Conservation (phyloP, 1,140 invertebrate genomes). For the Drosophila lacteicornis region DNA sequence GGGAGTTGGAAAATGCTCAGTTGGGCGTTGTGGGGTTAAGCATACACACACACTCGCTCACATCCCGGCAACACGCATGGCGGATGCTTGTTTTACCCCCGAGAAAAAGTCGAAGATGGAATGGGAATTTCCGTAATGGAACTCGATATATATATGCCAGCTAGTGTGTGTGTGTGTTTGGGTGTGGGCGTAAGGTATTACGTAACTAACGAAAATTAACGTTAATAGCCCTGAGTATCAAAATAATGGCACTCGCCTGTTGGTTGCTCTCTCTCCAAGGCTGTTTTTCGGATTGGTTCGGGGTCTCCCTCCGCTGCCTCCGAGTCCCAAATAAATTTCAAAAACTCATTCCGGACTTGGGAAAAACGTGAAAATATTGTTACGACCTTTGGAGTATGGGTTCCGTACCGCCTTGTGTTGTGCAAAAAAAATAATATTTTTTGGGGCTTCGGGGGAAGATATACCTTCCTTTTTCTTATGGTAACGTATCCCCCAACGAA, state of each 20-base stretch:
- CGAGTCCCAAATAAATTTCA: conserved; percentile 68
- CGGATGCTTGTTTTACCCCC: conserved; percentile 69
- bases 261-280: conserved; percentile 40
- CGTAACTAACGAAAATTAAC: conserved; percentile 84
- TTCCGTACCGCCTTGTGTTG: neutral
- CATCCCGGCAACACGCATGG: conserved; percentile 52
- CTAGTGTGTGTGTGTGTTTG: conserved; percentile 19
- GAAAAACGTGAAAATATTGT: conserved; percentile 83
- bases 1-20: conserved; percentile 8
- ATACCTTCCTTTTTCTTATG: conserved; percentile 15
- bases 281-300: conserved; percentile 51
- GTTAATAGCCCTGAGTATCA: conserved; percentile 81
- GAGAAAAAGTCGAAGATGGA: conserved; percentile 39
- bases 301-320: conserved; percentile 11
- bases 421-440: conserved; percentile 15
- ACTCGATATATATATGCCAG: conserved; percentile 45
- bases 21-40: conserved; percentile 34
- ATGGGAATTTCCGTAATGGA: conserved; percentile 66
- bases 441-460: neutral
- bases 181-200: conserved; percentile 73
- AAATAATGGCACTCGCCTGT: conserved; percentile 74
- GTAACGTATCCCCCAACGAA: conserved; percentile 62
- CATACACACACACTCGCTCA: conserved; percentile 32
- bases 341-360: conserved; percentile 83
- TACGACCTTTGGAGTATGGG: conserved; percentile 53